These are phyloP conservation scores for Acipenser oxyrinchus DNA, from an alignment of 2,797 vertebrate genomes.

Conservation along the genomic window DNA sequence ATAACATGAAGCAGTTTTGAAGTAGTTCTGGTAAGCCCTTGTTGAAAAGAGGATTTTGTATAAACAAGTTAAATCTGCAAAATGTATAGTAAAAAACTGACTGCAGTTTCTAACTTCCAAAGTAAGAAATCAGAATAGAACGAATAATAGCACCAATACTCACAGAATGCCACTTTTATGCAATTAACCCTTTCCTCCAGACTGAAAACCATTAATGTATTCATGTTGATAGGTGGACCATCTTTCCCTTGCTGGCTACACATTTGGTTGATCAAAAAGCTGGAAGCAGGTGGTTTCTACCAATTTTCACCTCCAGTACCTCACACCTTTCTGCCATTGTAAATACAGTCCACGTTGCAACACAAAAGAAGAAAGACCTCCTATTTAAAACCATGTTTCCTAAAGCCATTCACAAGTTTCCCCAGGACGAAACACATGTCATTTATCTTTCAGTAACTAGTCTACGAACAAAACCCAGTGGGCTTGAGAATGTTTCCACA, in stretches of 20 bases:
- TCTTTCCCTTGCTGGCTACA: neutral
- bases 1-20: constrained; percentile 21
- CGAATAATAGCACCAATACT: constrained; percentile 1
- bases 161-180: constrained; percentile 5
- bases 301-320: constrained; percentile 41
- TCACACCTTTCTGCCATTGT: constrained; percentile 19
- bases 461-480: no score
- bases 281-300: constrained; percentile 33
- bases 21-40: constrained; percentile 11
- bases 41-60: no score
- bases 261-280: constrained; percentile 24
- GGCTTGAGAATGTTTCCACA: no score
- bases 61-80: no score
- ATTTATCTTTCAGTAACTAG: no score
- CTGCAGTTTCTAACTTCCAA: neutral
- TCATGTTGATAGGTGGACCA: neutral
- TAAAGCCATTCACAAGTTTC: no score
- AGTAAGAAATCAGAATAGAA: neutral
- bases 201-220: neutral
- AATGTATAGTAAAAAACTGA: neutral
- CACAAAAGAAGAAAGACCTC: neutral
- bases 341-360: constrained; percentile 5
- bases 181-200: neutral
- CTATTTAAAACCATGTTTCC: neutral
- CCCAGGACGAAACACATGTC: no score